Evolutionary conservation across 2,113 vertebrate genomes (phyloP).

Genomic region (Athene noctua): DNA sequence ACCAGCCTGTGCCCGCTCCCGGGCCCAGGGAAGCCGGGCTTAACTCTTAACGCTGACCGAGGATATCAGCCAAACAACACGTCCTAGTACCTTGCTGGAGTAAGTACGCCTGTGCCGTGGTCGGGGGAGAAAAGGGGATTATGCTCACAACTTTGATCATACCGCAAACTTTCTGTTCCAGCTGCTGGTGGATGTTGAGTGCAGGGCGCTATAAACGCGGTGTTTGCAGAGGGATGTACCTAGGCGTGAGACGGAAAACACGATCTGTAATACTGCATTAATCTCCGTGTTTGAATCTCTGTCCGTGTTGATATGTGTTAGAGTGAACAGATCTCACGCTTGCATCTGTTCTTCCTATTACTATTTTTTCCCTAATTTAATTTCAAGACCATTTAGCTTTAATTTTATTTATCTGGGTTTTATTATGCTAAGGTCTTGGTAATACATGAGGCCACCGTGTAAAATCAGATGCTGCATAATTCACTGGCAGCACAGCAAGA

Average conservation of each 20-base stretch:
- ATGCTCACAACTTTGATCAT: neutral
- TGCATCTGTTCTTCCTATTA: neutral
- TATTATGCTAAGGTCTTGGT: neutral
- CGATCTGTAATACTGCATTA: neutral
- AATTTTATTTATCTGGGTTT: neutral
- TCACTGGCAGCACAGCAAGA: neutral
- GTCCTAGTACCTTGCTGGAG: neutral
- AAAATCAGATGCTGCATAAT: neutral
- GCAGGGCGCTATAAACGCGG: neutral
- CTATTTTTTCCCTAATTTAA: neutral
- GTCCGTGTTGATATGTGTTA: neutral
- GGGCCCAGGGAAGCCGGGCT: neutral
- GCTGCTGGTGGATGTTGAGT: neutral
- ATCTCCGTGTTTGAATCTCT: neutral
- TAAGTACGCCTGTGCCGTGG: neutral
- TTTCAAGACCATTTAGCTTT: neutral
- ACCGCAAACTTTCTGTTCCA: neutral
- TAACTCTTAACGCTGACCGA: accelerated
- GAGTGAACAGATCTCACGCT: neutral
- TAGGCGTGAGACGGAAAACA: neutral
- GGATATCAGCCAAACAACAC: accelerated
- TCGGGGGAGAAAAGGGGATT: neutral
- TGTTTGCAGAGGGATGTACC: neutral
- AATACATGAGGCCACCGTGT: neutral
- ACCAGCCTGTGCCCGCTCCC: neutral